These are phyloP conservation scores for Lepus timidus DNA, from an alignment of 2,113 vertebrate species.

Conservation along the genomic window DNA sequence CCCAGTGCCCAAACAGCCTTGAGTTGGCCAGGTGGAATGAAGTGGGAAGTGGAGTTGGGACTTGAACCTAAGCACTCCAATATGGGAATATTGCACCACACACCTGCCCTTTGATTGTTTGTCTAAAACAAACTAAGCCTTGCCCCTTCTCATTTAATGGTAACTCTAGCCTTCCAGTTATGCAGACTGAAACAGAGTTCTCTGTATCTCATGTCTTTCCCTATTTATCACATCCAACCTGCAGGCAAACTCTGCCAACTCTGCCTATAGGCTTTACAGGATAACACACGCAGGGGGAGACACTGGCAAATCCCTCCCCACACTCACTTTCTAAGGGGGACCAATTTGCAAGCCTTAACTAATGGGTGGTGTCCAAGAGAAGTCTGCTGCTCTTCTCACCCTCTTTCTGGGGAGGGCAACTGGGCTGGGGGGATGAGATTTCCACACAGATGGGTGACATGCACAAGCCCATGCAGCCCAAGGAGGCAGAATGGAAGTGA, in stretches of 20 bases:
- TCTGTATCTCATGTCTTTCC: neutral
- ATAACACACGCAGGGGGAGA: neutral
- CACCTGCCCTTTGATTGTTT: no score
- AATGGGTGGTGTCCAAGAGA: neutral
- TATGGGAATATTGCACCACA: no score
- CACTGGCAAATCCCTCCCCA: neutral
- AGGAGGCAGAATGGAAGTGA: neutral
- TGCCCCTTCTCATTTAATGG: neutral
- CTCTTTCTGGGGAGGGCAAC: neutral
- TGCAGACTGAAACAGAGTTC: neutral
- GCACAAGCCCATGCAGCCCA: neutral
- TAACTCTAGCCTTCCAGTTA: neutral
- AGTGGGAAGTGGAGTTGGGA: no score
- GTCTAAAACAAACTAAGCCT: neutral
- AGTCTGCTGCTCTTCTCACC: neutral
- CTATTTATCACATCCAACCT: neutral
- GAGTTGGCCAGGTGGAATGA: no score
- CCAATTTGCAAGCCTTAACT: neutral
- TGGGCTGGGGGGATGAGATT: neutral
- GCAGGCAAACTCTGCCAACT: neutral
- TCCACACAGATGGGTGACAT: neutral
- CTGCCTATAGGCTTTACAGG: neutral
- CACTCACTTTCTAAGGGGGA: no score
- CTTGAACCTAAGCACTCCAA: no score
- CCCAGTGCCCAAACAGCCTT: no score